These are phyloP conservation scores for Sander vitreus DNA, from an alignment of 2,113 vertebrate species.

Conservation along the genomic window DNA sequence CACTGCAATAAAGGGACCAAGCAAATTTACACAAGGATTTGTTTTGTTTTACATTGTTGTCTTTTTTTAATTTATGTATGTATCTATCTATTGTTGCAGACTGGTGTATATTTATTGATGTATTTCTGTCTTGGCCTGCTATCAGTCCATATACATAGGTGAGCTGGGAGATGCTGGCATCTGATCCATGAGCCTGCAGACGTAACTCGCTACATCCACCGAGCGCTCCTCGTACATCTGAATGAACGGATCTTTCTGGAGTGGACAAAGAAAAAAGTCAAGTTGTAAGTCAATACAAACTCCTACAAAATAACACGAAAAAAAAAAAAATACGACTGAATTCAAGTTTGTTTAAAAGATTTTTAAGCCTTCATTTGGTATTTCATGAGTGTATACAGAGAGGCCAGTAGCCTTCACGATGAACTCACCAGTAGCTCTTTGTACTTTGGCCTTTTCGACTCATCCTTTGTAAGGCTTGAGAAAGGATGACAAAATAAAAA, in stretches of 20 bases:
- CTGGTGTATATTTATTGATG: conserved; percentile 35
- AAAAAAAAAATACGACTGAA: neutral
- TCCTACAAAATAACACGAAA: neutral
- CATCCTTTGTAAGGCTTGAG: conserved; percentile 98
- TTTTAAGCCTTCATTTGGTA: neutral
- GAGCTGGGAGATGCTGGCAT: conserved; percentile 97
- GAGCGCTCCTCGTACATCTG: conserved; percentile 98
- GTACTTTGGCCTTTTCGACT: conserved; percentile 99
- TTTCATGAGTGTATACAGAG: neutral
- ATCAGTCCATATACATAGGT: conserved; percentile 97
- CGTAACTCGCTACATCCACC: conserved; percentile 95
- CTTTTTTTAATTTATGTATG: conserved; percentile 20
- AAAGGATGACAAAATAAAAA: neutral
- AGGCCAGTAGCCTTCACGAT: neutral
- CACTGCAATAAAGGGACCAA: conserved; percentile 89
- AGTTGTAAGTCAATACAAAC: neutral
- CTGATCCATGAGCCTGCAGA: conserved; percentile 96
- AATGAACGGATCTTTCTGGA: conserved; percentile 97
- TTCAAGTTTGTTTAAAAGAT: neutral
- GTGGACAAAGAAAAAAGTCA: conserved; percentile 9
- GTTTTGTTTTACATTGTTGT: conserved; percentile 46
- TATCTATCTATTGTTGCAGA: conserved; percentile 24
- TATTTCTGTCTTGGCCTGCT: conserved; percentile 78
- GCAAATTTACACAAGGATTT: conserved; percentile 85
- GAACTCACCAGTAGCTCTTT: conserved; percentile 97